Percentiles rank a stretch among this genome's conserved stretches.
These are phyloP conservation scores for Choristoneura rosaceana DNA, from an alignment of 2,888 invertebrate species.

Conservation along the genomic window DNA sequence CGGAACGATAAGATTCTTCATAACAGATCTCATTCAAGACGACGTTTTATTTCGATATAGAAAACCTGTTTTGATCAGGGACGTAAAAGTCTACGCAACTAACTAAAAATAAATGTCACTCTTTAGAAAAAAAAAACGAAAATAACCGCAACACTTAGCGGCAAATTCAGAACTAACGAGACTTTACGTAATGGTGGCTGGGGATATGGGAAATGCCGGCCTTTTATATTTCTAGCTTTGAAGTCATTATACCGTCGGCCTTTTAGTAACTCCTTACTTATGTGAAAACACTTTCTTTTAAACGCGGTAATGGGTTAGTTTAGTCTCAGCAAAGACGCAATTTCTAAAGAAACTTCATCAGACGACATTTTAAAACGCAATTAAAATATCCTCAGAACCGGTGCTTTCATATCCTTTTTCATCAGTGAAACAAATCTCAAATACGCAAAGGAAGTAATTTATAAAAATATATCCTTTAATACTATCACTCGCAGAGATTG, in stretches of 20 bases:
- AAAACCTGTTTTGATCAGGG: conserved; percentile 10
- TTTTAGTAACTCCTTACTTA: conserved; percentile 41
- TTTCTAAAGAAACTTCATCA: conserved; percentile 11
- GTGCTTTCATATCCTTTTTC: conserved; percentile 3
- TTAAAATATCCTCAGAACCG: conserved; percentile 10
- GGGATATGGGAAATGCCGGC: conserved; percentile 40
- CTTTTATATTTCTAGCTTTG: conserved; percentile 42
- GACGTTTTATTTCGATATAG: not conserved
- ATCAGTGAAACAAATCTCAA: conserved; percentile 13
- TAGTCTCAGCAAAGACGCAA: conserved; percentile 1
- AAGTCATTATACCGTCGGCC: conserved; percentile 33
- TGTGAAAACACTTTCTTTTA: conserved; percentile 38
- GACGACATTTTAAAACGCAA: conserved; percentile 31
- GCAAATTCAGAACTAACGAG: conserved; percentile 39
- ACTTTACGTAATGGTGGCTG: conserved; percentile 26
- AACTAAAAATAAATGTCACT: conserved; percentile 22
- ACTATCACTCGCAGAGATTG: conserved; percentile 41
- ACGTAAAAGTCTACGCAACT: conserved; percentile 13
- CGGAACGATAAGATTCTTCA: not conserved
- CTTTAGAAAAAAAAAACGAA: conserved; percentile 15
- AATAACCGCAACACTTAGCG: conserved; percentile 31
- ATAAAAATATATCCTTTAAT: conserved; percentile 40
- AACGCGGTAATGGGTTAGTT: conserved; percentile 32
- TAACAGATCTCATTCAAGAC: not conserved
- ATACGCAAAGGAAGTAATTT: conserved; percentile 25